Conservation (phyloP, 2,888 invertebrate species). For the Thereva unica region DNA sequence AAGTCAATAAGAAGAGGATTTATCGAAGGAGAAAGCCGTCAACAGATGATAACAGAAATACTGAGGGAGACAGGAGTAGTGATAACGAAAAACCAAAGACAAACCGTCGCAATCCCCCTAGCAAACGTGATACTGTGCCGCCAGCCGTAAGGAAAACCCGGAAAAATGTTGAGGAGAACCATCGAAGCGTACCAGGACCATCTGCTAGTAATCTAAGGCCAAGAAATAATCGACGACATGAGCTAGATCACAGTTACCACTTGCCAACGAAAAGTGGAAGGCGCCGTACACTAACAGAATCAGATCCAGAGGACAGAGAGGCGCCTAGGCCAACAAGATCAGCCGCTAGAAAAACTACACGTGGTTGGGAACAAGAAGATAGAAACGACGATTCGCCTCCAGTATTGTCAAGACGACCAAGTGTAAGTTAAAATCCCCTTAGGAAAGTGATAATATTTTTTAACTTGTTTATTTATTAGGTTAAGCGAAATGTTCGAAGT, state of each 20-base stretch:
- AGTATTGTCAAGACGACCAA: too few relatives aligned
- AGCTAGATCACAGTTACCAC: slow-evolving; percentile 58
- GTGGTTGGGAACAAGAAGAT: slow-evolving; percentile 52
- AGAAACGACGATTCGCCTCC: slow-evolving; percentile 44
- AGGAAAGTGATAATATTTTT: too few relatives aligned
- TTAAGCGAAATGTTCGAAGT: too few relatives aligned
- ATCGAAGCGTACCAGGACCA: slow-evolving; percentile 16
- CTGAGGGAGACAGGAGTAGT: slow-evolving; percentile 43
- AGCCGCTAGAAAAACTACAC: slow-evolving; percentile 52
- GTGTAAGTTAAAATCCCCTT: too few relatives aligned
- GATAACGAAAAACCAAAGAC: slow-evolving; percentile 39
- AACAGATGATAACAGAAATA: slow-evolving; percentile 43
- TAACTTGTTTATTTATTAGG: too few relatives aligned
- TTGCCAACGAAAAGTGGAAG: slow-evolving; percentile 51
- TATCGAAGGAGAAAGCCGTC: slow-evolving; percentile 35
- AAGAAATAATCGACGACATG: slow-evolving; percentile 48
- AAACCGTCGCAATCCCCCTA: slow-evolving; percentile 12
- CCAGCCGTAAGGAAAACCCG: background rate
- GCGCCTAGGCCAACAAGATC: slow-evolving; percentile 54
- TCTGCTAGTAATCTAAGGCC: slow-evolving; percentile 44
- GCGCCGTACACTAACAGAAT: slow-evolving; percentile 46
- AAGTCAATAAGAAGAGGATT: slow-evolving; percentile 27
- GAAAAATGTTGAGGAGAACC: slow-evolving; percentile 32
- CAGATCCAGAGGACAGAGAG: slow-evolving; percentile 45
- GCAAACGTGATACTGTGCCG: background rate